phyloP scores from a whole-genome alignment of 1,140 invertebrate genomes.

The Holotrichia oblita region DNA sequence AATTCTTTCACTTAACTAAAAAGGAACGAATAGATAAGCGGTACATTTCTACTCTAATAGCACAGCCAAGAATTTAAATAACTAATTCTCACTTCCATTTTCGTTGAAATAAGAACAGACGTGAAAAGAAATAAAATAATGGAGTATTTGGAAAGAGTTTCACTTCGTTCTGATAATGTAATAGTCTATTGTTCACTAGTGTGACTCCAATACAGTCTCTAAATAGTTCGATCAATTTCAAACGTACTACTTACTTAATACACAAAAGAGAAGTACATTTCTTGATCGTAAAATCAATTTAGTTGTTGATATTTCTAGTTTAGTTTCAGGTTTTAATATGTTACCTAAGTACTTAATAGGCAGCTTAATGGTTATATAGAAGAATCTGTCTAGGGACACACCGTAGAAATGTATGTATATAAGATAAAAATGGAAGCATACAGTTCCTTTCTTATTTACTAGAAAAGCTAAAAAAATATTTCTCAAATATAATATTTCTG shows the following conservation, averaged over 20 bases:
- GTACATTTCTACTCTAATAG: too few relatives aligned
- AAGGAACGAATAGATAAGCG: too few relatives aligned
- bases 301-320: background rate
- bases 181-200: background rate
- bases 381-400: constrained; percentile 1
- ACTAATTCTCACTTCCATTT: background rate
- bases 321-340: background rate
- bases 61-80: too few relatives aligned
- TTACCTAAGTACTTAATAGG: background rate
- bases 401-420: too few relatives aligned
- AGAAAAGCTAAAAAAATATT: background rate
- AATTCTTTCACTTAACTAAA: too few relatives aligned
- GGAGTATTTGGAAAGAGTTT: background rate
- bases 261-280: background rate
- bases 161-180: background rate
- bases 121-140: background rate
- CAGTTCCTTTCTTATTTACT: background rate
- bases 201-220: background rate
- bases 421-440: too few relatives aligned
- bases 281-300: background rate
- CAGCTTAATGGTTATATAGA: background rate
- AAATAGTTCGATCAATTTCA: background rate
- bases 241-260: background rate
- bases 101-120: background rate
- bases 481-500: background rate